phyloP scores from a whole-genome alignment of 2,797 vertebrate species.

The Acrocephalus scirpaceus region DNA sequence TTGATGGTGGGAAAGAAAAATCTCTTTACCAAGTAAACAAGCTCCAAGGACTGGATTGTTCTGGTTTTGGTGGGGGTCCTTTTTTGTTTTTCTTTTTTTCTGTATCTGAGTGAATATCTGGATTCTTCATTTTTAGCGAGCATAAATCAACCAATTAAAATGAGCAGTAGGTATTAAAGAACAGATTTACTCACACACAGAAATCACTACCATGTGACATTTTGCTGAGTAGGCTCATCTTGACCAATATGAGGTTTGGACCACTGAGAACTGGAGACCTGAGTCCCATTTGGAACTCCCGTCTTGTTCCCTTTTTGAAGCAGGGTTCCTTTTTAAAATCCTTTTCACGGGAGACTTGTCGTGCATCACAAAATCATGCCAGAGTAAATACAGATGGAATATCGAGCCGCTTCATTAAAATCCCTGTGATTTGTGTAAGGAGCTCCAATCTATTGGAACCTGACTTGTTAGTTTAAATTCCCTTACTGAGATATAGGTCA shows the following conservation, averaged over 20 bases:
- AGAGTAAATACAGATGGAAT: slow-evolving; percentile 45
- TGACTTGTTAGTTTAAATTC: slow-evolving; percentile 33
- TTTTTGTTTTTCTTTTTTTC: background rate
- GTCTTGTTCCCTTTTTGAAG: background rate
- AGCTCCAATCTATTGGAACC: background rate
- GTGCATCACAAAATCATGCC: background rate
- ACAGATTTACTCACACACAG: background rate
- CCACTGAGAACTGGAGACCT: background rate
- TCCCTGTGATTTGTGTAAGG: slow-evolving; percentile 23
- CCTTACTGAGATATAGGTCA: slow-evolving; percentile 38
- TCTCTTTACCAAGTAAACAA: background rate
- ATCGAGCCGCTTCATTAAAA: slow-evolving; percentile 35
- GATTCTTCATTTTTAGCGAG: background rate
- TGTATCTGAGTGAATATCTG: background rate
- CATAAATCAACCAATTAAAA: background rate
- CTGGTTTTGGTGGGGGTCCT: background rate
- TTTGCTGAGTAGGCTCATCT: background rate
- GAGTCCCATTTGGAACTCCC: background rate
- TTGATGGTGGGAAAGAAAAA: background rate
- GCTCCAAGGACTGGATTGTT: background rate
- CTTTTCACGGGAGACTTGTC: background rate
- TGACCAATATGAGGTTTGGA: background rate
- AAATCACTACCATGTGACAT: background rate
- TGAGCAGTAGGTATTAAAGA: background rate
- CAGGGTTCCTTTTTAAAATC: background rate